Percentiles rank a stretch among this genome's conserved stretches.
Conservation (phyloP, 2,113 vertebrate genomes). For the Tetrax tetrax region DNA sequence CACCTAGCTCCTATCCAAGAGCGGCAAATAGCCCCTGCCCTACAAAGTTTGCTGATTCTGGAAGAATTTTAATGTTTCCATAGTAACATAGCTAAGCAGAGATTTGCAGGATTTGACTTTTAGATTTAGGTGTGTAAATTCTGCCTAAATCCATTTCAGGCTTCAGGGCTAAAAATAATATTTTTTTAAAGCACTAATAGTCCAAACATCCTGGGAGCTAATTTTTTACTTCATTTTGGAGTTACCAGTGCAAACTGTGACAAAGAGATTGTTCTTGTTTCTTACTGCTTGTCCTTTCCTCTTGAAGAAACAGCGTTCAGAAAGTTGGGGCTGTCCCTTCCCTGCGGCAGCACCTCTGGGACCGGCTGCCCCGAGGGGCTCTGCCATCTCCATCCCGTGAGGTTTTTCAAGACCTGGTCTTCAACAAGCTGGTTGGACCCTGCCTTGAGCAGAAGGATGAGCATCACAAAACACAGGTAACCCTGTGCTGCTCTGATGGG, state of each 20-base stretch:
- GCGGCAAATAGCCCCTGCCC: neutral
- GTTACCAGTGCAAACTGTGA: neutral
- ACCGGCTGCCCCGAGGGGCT: accelerated
- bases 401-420: neutral
- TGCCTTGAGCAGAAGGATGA: neutral
- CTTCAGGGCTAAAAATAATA: neutral
- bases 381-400: accelerated
- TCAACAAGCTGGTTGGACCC: neutral
- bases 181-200: neutral
- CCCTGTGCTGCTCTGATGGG: neutral
- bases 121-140: neutral
- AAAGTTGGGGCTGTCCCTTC: neutral
- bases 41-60: neutral
- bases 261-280: neutral
- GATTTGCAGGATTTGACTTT: neutral
- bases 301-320: neutral
- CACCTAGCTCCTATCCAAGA: neutral
- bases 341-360: neutral
- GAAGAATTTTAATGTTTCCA: neutral
- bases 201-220: neutral
- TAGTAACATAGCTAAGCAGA: neutral
- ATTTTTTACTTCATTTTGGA: neutral
- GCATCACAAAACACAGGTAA: neutral
- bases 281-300: neutral
- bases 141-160: neutral